These are phyloP conservation scores for Macrostomum cliftonense DNA, from an alignment of 2,888 invertebrate genomes.

Conservation along the genomic window DNA sequence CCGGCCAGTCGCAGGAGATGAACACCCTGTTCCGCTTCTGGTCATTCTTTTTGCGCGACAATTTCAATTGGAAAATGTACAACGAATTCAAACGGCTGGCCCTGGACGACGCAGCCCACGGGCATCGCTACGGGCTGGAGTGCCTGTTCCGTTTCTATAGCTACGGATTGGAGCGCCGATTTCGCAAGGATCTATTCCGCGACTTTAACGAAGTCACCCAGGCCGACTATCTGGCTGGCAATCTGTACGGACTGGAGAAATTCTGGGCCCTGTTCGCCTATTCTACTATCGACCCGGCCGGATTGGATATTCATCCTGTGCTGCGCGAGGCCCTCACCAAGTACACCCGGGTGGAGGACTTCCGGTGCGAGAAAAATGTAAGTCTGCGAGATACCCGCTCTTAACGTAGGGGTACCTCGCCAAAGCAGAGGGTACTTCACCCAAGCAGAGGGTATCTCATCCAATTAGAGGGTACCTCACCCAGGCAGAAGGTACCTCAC, in stretches of 20 bases:
- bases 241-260: conserved; percentile 90
- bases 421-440: no score
- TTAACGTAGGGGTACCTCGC: no score
- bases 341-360: conserved; percentile 40
- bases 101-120: conserved; percentile 72
- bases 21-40: conserved; percentile 96
- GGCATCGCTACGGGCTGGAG: conserved; percentile 57
- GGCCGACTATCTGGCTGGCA: conserved; percentile 28
- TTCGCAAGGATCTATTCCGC: conserved; percentile 76
- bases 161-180: conserved; percentile 86
- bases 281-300: conserved; percentile 39
- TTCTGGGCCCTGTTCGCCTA: conserved; percentile 98
- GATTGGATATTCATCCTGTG: conserved; percentile 24
- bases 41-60: conserved; percentile 95
- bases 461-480: no score
- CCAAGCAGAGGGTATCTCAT: no score
- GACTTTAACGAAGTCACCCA: conserved; percentile 54
- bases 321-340: conserved; percentile 35
- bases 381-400: no score
- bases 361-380: conserved; percentile 13
- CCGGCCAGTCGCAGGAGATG: conserved; percentile 76
- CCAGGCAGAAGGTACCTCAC: no score
- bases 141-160: conserved; percentile 81
- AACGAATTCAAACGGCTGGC: conserved; percentile 77
- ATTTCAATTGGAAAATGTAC: conserved; percentile 94